Conservation (phyloP, 2,888 invertebrate genomes). For the Mesoligia furuncula region DNA sequence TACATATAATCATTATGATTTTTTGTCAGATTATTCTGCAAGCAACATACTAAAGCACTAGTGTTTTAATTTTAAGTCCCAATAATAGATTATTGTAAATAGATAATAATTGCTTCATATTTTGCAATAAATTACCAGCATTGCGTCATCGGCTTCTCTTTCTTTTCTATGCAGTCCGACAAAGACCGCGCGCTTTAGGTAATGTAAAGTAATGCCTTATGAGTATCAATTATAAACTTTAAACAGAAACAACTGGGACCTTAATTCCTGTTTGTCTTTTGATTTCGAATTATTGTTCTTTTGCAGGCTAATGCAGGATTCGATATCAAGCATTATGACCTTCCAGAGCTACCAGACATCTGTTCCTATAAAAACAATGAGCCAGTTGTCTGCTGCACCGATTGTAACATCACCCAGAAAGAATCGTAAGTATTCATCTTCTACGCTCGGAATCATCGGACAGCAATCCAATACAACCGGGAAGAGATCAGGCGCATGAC, state of each 20-base stretch:
- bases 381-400: conserved; percentile 46
- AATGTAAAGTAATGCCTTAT: neutral
- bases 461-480: neutral
- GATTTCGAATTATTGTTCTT: neutral
- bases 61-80: too few species aligned
- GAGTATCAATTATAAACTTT: too few species aligned
- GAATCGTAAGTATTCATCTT: conserved; percentile 13
- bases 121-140: too few species aligned
- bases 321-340: neutral
- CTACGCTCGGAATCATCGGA: neutral
- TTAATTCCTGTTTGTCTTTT: neutral
- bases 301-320: conserved; percentile 42
- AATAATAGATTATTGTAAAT: too few species aligned
- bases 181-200: too few species aligned
- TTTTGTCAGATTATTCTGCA: too few species aligned
- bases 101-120: too few species aligned
- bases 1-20: too few species aligned
- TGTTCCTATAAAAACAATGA: conserved; percentile 39
- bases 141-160: too few species aligned
- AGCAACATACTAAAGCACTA: too few species aligned
- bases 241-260: too few species aligned
- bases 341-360: conserved; percentile 37
- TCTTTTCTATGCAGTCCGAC: too few species aligned
- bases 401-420: neutral
- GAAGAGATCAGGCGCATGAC: neutral